Percentiles rank a stretch among this genome's conserved stretches.
These are phyloP conservation scores for Panagrolaimus sp. DNA, from an alignment of 1,140 invertebrate species.

Conservation along the genomic window DNA sequence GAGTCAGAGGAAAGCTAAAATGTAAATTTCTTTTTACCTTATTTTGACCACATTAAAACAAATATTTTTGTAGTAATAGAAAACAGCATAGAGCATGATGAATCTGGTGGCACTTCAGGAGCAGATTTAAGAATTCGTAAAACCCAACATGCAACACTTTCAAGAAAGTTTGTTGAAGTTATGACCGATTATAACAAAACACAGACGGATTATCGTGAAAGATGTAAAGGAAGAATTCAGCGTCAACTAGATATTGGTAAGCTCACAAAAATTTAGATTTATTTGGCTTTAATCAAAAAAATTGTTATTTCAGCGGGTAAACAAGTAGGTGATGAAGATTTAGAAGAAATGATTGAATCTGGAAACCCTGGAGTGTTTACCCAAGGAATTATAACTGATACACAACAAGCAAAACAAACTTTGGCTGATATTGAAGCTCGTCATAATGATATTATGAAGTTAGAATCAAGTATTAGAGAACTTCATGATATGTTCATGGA, in stretches of 20 bases:
- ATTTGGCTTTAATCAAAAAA: no score
- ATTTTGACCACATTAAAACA: background rate
- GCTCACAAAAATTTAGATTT: no score
- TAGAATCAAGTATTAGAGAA: constrained; percentile 66
- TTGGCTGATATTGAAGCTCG: constrained; percentile 67
- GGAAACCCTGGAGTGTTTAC: constrained; percentile 68
- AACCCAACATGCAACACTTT: constrained; percentile 89
- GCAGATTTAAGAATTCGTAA: constrained; percentile 98
- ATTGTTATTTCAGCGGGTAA: constrained; percentile 60
- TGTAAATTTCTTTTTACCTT: constrained; percentile 63
- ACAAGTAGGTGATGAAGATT: constrained; percentile 65
- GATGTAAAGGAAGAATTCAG: constrained; percentile 98
- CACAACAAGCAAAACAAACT: constrained; percentile 66
- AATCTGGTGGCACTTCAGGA: constrained; percentile 92
- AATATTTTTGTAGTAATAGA: constrained; percentile 77
- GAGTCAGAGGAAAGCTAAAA: constrained; percentile 98
- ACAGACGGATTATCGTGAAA: constrained; percentile 95
- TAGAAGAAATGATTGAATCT: constrained; percentile 68
- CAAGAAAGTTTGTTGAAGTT: constrained; percentile 94
- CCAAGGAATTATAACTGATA: constrained; percentile 67
- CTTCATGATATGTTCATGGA: constrained; percentile 68
- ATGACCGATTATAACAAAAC: constrained; percentile 99
- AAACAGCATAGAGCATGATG: constrained; percentile 97
- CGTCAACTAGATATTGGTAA: constrained; percentile 96
- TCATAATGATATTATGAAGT: constrained; percentile 66